phyloP scores from a whole-genome alignment of 2,888 invertebrate species.

The Carabus problematicus region DNA sequence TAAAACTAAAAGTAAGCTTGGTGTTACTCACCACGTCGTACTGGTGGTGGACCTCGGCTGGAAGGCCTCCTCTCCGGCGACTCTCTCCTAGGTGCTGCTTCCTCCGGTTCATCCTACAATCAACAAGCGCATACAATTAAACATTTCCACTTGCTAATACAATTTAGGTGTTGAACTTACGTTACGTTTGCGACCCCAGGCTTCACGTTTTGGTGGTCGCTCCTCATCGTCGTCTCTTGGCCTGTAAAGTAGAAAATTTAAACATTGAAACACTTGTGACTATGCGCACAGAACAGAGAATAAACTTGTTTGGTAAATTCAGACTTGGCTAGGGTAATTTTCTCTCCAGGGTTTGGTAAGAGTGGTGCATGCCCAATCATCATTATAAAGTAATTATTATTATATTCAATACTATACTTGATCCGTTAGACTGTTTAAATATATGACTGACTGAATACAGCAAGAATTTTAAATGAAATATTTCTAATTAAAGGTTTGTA shows the following conservation, averaged over 20 bases:
- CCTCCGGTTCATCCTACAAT: constrained; percentile 15
- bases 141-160: background rate
- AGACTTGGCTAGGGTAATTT: constrained; percentile 20
- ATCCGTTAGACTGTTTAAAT: too few relatives aligned
- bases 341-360: constrained; percentile 30
- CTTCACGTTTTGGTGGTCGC: constrained; percentile 34
- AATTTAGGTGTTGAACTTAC: constrained; percentile 39
- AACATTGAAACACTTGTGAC: background rate
- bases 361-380: constrained; percentile 43
- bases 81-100: constrained; percentile 24
- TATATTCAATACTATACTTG: background rate
- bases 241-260: constrained; percentile 24
- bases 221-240: constrained; percentile 31
- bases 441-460: background rate
- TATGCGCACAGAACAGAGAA: background rate
- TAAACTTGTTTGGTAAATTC: constrained; percentile 19
- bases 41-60: constrained; percentile 43
- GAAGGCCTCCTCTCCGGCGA: constrained; percentile 44
- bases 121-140: background rate
- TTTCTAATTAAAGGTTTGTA: background rate
- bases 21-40: constrained; percentile 40
- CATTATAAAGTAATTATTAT: constrained; percentile 17
- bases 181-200: constrained; percentile 45
- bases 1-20: too few relatives aligned
- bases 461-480: background rate